Percentiles rank a stretch among this genome's conserved stretches.
These are phyloP conservation scores for Syrphus vitripennis DNA, from an alignment of 2,888 invertebrate species.

Conservation along the genomic window DNA sequence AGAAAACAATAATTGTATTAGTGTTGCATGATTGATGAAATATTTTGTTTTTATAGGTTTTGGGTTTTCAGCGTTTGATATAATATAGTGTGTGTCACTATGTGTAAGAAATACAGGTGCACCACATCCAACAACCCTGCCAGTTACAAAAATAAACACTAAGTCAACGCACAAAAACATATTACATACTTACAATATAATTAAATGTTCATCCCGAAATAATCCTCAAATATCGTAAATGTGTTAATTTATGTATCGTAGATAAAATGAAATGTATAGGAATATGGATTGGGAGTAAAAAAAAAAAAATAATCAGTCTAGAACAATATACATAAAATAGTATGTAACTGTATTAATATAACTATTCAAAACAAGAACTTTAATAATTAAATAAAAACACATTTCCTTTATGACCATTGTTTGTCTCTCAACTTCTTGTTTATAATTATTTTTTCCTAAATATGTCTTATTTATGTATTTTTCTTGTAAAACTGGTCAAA, in stretches of 20 bases:
- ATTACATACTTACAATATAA: background rate
- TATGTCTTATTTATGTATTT: slow-evolving; percentile 11
- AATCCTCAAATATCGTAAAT: slow-evolving; percentile 39
- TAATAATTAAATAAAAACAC: background rate
- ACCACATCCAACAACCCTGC: slow-evolving; percentile 43
- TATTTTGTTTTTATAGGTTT: slow-evolving; percentile 70
- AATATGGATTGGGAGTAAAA: slow-evolving; percentile 41
- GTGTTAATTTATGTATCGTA: slow-evolving; percentile 15
- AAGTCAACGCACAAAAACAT: slow-evolving; percentile 30
- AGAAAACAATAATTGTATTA: background rate
- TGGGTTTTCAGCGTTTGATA: slow-evolving; percentile 68
- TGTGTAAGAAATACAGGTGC: background rate
- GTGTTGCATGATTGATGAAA: slow-evolving; percentile 61
- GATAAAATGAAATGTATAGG: slow-evolving; percentile 22
- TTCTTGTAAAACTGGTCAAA: background rate
- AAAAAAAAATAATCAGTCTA: slow-evolving; percentile 29
- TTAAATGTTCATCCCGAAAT: slow-evolving; percentile 23
- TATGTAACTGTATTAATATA: too few species aligned
- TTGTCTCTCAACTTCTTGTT: slow-evolving; percentile 24
- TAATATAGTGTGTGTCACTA: slow-evolving; percentile 23
- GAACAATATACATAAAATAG: background rate
- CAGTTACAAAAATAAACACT: slow-evolving; percentile 42
- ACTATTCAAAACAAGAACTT: slow-evolving; percentile 33
- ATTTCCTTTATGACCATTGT: background rate
- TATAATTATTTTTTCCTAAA: slow-evolving; percentile 37